A percentile compares a stretch with the other conserved stretches of the same genome.
phyloP scores from a whole-genome alignment of 2,797 vertebrate genomes.

The Eremophila alpestris region DNA sequence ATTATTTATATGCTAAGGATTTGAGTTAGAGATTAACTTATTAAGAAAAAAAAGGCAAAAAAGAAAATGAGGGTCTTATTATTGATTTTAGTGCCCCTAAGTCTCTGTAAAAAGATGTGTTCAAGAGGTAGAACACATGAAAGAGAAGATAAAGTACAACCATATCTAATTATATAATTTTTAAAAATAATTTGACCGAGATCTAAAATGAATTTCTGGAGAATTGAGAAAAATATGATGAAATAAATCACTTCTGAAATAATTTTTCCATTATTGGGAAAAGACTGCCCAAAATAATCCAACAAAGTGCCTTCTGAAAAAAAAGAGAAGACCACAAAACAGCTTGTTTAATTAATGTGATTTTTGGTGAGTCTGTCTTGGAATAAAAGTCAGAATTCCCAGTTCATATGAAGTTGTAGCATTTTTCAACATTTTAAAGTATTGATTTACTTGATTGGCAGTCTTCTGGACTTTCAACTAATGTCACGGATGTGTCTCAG shows the following conservation, averaged over 20 bases:
- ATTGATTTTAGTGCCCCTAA: background rate
- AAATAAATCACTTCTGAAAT: background rate
- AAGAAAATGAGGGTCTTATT: rapidly evolving
- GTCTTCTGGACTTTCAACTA: background rate
- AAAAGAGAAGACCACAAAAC: background rate
- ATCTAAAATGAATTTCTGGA: background rate
- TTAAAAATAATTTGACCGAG: background rate
- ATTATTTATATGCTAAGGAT: background rate
- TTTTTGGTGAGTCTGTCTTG: background rate
- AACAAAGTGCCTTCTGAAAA: background rate
- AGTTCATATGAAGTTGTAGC: background rate
- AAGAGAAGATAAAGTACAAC: background rate
- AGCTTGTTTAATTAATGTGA: constrained; percentile 5
- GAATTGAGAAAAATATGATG: background rate
- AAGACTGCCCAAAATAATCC: background rate
- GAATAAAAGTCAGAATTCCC: background rate
- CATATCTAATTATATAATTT: background rate
- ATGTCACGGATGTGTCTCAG: background rate
- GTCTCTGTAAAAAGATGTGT: background rate
- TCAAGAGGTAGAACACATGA: background rate
- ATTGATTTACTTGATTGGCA: background rate
- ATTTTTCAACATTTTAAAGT: background rate
- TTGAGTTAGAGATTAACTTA: background rate
- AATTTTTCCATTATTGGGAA: background rate
- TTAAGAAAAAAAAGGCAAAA: background rate